Conservation (phyloP, 2,113 vertebrate species). For the Festucalex cinctus region DNA sequence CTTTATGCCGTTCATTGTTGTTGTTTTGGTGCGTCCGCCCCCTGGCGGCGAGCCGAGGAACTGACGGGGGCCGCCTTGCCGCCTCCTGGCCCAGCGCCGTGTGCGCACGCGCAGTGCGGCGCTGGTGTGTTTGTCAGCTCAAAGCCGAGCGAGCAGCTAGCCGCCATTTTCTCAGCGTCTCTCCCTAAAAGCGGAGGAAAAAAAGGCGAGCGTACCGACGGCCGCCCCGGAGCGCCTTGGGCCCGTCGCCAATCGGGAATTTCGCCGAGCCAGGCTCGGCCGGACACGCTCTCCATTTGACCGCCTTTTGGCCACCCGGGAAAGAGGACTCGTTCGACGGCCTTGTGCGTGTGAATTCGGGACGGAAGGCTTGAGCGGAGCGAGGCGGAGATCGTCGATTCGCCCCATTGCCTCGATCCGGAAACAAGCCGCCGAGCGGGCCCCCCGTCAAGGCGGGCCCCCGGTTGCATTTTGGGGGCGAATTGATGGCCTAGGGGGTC, state of each 20-base stretch:
- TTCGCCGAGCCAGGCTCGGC: constrained; percentile 35
- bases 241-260: constrained; percentile 42
- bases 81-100: constrained; percentile 55
- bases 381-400: constrained; percentile 70
- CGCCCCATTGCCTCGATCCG: constrained; percentile 77
- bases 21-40: background rate
- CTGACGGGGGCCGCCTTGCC: constrained; percentile 64
- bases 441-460: constrained; percentile 41
- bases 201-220: constrained; percentile 56
- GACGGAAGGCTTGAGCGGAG: constrained; percentile 17
- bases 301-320: constrained; percentile 32
- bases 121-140: constrained; percentile 83
- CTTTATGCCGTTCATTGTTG: background rate
- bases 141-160: constrained; percentile 85
- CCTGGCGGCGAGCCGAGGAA: background rate
- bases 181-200: constrained; percentile 78
- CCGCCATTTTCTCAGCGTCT: constrained; percentile 91
- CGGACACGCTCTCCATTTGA: constrained; percentile 28
- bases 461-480: constrained; percentile 28
- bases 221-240: constrained; percentile 35
- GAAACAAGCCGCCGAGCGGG: constrained; percentile 66
- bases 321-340: constrained; percentile 53
- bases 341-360: constrained; percentile 49
- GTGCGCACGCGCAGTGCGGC: constrained; percentile 14
- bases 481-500: constrained; percentile 62